Percentiles rank a stretch among this genome's conserved stretches.
These are phyloP conservation scores for Hemithea aestivaria DNA, from an alignment of 2,888 invertebrate genomes.

Conservation along the genomic window DNA sequence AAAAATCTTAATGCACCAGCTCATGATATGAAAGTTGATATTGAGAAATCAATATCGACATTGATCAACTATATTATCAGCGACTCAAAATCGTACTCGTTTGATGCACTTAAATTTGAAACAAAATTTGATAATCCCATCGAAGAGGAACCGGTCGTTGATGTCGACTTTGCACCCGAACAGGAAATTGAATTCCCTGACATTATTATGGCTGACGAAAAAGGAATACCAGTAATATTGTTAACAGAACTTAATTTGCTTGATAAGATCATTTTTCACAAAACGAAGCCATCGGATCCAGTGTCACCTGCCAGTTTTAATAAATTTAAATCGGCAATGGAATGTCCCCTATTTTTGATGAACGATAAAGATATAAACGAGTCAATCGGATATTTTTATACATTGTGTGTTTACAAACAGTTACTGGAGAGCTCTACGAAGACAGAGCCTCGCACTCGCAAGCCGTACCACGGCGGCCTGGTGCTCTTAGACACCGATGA, in stretches of 20 bases:
- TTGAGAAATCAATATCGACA: constrained; percentile 40
- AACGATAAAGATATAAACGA: constrained; percentile 37
- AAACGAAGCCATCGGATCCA: constrained; percentile 4
- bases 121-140: constrained; percentile 25
- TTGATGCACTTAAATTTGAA: constrained; percentile 40
- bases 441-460: constrained; percentile 42
- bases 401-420: constrained; percentile 42
- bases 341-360: constrained; percentile 41
- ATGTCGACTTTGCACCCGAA: constrained; percentile 34
- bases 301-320: constrained; percentile 33
- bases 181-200: constrained; percentile 48
- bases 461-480: constrained; percentile 41
- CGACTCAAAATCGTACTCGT: constrained; percentile 40
- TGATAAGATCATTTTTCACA: constrained; percentile 39
- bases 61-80: constrained; percentile 45
- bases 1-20: constrained; percentile 20
- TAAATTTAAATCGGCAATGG: constrained; percentile 39
- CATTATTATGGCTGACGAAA: constrained; percentile 41
- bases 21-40: constrained; percentile 25
- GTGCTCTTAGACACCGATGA: constrained; percentile 36
- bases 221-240: constrained; percentile 44
- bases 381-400: constrained; percentile 47
- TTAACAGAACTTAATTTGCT: constrained; percentile 35
- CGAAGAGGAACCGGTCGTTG: constrained; percentile 32
- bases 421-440: constrained; percentile 29